Evolutionary conservation across 1,140 invertebrate species (phyloP).

Genomic region (Panonychus citri): DNA sequence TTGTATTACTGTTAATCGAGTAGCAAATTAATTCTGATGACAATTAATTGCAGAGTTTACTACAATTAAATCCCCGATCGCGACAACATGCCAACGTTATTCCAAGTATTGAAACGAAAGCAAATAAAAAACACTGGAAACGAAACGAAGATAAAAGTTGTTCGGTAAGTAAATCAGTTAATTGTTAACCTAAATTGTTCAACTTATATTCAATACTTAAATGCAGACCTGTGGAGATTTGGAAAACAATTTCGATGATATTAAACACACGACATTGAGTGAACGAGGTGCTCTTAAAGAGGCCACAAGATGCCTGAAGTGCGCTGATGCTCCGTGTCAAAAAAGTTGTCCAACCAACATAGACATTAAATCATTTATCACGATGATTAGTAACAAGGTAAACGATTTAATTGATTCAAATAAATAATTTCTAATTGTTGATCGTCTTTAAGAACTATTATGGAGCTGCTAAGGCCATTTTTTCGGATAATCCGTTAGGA

Average conservation of each 20-base stretch:
- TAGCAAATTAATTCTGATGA: background rate
- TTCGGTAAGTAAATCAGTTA: constrained; percentile 32
- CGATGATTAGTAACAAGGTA: constrained; percentile 82
- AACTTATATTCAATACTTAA: constrained; percentile 1
- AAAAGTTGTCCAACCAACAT: constrained; percentile 93
- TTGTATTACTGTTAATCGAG: background rate
- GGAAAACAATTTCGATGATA: constrained; percentile 79
- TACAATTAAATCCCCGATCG: constrained; percentile 59
- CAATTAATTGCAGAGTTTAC: constrained; percentile 39
- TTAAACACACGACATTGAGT: constrained; percentile 87
- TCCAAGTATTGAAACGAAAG: constrained; percentile 58
- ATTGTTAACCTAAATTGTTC: background rate
- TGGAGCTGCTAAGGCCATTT: constrained; percentile 82
- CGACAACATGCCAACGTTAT: constrained; percentile 44
- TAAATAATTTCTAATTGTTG: constrained; percentile 10
- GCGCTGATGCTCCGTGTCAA: constrained; percentile 92
- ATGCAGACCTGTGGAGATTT: constrained; percentile 40
- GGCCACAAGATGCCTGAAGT: constrained; percentile 76
- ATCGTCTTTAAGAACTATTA: constrained; percentile 64
- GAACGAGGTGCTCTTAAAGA: constrained; percentile 77
- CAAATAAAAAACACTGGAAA: constrained; percentile 80
- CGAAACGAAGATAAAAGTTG: constrained; percentile 65
- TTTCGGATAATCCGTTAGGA: constrained; percentile 89
- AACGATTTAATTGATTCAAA: background rate
- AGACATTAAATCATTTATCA: constrained; percentile 90